Evolutionary conservation across 2,113 vertebrate species (phyloP).

Genomic region (Dryoscopus gambensis): DNA sequence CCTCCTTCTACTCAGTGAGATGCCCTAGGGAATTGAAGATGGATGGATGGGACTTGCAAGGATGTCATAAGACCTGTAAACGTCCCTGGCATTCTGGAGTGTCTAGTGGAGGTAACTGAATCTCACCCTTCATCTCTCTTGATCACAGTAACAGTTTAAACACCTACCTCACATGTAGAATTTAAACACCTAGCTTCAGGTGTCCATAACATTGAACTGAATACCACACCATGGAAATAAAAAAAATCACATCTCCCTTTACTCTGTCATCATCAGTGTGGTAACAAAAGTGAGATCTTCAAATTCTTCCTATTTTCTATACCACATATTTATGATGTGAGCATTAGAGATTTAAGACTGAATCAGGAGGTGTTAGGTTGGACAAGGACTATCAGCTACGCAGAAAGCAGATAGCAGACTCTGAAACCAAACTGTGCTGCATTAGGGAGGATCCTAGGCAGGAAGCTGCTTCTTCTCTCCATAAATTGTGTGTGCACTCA

Average conservation of each 20-base stretch:
- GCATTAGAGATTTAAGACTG: not conserved
- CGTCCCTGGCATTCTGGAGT: not conserved
- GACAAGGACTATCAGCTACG: not conserved
- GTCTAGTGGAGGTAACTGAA: not conserved
- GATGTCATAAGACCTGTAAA: not conserved
- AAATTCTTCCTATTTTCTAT: not conserved
- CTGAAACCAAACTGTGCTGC: not conserved
- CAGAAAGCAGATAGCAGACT: not conserved
- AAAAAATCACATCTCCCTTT: not conserved
- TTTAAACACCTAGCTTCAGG: not conserved
- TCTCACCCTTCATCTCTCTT: not conserved
- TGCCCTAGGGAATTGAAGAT: not conserved
- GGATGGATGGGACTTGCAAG: not conserved
- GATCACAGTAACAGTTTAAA: not conserved
- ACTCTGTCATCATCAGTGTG: not conserved
- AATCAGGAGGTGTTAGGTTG: not conserved
- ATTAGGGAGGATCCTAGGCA: not conserved
- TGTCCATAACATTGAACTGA: not conserved
- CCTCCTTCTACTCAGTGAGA: not conserved
- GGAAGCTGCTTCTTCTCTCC: not conserved
- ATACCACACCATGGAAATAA: not conserved
- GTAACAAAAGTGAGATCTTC: not conserved
- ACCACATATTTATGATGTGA: not conserved
- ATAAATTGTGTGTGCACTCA: not conserved
- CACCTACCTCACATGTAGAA: not conserved